Evolutionary conservation across 2,888 invertebrate genomes (phyloP).

Genomic region (Gnatocerus cornutus): DNA sequence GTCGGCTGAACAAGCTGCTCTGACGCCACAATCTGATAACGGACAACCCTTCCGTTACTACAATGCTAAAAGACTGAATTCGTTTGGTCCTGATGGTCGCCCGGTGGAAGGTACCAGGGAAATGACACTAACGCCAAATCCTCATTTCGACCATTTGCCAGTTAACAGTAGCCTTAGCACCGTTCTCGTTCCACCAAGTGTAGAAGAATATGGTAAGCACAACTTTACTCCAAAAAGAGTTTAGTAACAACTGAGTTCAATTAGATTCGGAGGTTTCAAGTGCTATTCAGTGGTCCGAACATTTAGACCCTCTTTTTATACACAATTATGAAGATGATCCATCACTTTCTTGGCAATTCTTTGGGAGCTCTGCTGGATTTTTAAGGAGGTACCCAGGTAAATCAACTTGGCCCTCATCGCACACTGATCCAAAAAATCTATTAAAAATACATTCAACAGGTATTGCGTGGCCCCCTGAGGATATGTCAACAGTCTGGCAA

Average conservation of each 20-base stretch:
- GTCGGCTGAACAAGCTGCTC: conserved; percentile 90
- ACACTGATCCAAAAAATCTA: not conserved
- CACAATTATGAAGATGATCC: conserved; percentile 94
- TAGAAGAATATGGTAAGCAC: conserved; percentile 79
- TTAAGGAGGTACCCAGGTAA: conserved; percentile 95
- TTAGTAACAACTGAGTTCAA: not conserved
- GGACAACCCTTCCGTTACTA: conserved; percentile 77
- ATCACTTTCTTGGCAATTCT: conserved; percentile 98
- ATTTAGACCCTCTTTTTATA: conserved; percentile 90
- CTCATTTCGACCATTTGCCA: conserved; percentile 90
- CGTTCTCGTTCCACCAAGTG: conserved; percentile 89
- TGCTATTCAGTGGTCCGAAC: conserved; percentile 96
- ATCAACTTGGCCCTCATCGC: too few species aligned
- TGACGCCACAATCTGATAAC: conserved; percentile 75
- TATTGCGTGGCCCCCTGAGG: conserved; percentile 89
- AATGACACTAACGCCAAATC: conserved; percentile 82
- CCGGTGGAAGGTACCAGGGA: conserved; percentile 81
- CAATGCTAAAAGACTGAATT: conserved; percentile 88
- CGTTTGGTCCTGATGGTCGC: conserved; percentile 84
- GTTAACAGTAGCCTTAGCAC: conserved; percentile 90
- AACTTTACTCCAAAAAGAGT: conserved; percentile 5
- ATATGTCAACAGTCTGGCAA: conserved; percentile 73
- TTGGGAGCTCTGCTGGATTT: conserved; percentile 96
- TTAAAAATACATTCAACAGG: conserved; percentile 69
- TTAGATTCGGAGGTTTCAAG: conserved; percentile 87